phyloP scores from a whole-genome alignment of 2,888 invertebrate genomes.

The Himalopsyche japonica region DNA sequence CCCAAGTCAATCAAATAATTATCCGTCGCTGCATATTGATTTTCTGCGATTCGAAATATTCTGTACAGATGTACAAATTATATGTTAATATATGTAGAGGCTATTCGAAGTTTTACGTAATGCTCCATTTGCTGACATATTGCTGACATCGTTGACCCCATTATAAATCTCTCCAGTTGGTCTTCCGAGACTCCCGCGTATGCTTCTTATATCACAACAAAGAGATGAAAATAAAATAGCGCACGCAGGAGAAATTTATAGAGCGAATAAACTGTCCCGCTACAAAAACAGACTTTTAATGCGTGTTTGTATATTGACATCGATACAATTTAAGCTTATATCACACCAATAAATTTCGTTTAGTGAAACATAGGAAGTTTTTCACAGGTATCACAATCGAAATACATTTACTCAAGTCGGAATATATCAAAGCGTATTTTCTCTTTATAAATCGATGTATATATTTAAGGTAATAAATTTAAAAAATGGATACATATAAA shows the following conservation, averaged over 20 bases:
- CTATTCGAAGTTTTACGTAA: not conserved
- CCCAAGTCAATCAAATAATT: not conserved
- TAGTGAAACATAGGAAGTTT: no score
- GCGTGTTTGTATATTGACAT: no score
- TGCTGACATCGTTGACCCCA: slow-evolving; percentile 1
- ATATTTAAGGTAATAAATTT: no score
- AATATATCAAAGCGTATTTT: no score
- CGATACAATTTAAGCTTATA: no score
- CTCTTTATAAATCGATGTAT: no score
- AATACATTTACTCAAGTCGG: no score
- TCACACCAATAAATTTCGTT: no score
- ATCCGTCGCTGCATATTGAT: not conserved
- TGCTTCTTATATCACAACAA: not conserved
- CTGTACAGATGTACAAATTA: not conserved
- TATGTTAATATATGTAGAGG: not conserved
- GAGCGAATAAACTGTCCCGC: not conserved
- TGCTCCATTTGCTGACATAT: not conserved
- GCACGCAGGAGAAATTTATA: not conserved
- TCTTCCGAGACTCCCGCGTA: not conserved
- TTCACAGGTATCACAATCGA: no score
- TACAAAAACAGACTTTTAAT: not conserved
- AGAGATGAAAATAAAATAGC: not conserved
- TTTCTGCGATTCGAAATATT: not conserved
- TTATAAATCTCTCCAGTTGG: not conserved
- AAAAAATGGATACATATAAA: no score